Conservation (phyloP, 2,888 invertebrate genomes). For the Caenorhabditis zanzibari region DNA sequence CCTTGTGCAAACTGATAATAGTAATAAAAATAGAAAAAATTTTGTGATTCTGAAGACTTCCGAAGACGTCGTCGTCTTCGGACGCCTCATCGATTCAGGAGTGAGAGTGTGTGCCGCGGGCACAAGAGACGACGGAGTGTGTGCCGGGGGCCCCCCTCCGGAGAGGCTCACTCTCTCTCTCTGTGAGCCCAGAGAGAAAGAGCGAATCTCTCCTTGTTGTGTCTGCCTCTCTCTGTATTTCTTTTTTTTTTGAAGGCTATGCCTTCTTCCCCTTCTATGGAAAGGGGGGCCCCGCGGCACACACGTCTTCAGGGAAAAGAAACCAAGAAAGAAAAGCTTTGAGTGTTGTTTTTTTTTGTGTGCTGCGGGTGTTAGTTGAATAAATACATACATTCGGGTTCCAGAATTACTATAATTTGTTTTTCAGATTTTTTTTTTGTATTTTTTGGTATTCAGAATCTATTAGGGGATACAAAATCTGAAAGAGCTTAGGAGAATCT, state of each 20-base stretch:
- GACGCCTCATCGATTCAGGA: conserved; percentile 63
- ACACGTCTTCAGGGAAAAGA: conserved; percentile 17
- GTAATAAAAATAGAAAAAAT: conserved; percentile 2
- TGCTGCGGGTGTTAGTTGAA: conserved; percentile 17
- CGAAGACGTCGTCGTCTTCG: conserved; percentile 49
- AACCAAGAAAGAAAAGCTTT: neutral
- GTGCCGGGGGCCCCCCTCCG: no score
- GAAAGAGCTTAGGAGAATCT: no score
- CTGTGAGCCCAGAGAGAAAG: conserved; percentile 9
- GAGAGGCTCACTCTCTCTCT: no score
- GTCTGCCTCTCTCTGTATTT: conserved; percentile 11
- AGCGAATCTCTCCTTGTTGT: neutral
- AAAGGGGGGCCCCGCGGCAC: no score
- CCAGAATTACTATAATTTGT: neutral
- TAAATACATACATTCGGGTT: conserved; percentile 4
- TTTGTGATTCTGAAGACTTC: neutral
- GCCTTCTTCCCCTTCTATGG: neutral
- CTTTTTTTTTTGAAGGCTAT: neutral
- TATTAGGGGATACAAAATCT: no score
- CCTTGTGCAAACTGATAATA: neutral
- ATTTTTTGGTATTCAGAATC: no score
- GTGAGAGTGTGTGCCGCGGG: conserved; percentile 5
- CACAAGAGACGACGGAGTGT: conserved; percentile 2
- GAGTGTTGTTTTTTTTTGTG: conserved; percentile 29
- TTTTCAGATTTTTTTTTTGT: neutral